Conservation (phyloP, 1,140 invertebrate genomes). For the Myzus persicae region DNA sequence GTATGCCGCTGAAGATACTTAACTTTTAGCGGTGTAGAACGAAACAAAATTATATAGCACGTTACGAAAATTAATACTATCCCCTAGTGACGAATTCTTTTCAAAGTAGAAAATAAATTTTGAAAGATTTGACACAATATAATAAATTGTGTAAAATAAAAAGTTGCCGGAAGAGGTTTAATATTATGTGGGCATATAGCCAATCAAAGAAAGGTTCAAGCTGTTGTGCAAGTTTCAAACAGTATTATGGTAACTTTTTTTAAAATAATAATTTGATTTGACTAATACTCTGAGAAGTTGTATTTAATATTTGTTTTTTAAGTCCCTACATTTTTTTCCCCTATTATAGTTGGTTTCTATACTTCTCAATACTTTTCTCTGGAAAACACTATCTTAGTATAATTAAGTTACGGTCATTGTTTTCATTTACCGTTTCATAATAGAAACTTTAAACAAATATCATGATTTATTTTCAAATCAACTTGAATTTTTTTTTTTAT, state of each 20-base stretch:
- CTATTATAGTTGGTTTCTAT: neutral
- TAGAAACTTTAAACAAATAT: neutral
- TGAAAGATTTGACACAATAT: neutral
- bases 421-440: neutral
- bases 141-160: neutral
- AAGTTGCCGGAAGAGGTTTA: neutral
- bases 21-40: neutral
- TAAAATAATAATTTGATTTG: neutral
- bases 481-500: neutral
- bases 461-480: neutral
- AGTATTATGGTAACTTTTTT: neutral
- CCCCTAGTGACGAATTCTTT: neutral
- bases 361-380: neutral
- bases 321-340: neutral
- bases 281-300: neutral
- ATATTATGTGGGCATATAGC: neutral
- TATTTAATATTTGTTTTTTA: conserved; percentile 15
- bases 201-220: neutral
- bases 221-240: neutral
- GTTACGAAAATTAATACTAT: neutral
- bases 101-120: neutral
- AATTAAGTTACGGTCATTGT: neutral
- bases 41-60: neutral
- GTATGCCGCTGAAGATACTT: neutral
- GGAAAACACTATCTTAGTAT: neutral